Evolutionary conservation across 1,140 invertebrate genomes (phyloP), one percentile per base, ranked within the genome.

Genomic region (Bombus cullumanus): DNA sequence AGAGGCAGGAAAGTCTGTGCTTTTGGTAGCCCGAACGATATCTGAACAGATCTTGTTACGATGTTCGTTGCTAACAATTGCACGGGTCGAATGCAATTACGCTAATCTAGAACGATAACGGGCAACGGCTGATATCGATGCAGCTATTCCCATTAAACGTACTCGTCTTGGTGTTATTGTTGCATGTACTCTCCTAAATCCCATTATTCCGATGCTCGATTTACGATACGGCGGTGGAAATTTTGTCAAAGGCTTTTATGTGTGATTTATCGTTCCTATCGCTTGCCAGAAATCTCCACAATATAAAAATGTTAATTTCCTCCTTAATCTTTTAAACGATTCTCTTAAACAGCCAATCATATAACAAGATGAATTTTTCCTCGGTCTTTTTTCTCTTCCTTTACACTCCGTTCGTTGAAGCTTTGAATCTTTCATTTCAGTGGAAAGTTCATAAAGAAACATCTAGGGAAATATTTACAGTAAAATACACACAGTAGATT

Each of bases 91-190:
- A 81, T n/a, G 84, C 71, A 85, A 85, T 85, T 85, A 75, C 78
- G 57, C 43, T 85, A 85, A 85, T 85, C 84, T 85, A 66, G 79
- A 73, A 85, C 84, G 78, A 75, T 81, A 85, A 85, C 84, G 84
- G 71, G 43, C 59, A 71, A 72, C 62, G 68, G 59, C 43, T 28
- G 69, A 41, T 62, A 73, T 85, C 84, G 69, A 85, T 81, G 62
- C 84, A 28, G 34, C 84, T 43, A 69, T 74, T 85, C 43, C 84
- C 78, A 85, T 85, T 85, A 81, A 81, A 68, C 76, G 47, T 71
- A 47, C 28, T 81, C 71, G 83, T 81, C 83, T 85, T 74, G 68
- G 39, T 81, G 78, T 81, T 85, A 85, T 85, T 81, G 83, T 85
- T 73, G 77, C 77, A 73, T 81, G 34, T 39, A 71, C 69, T 64